A percentile compares a stretch with the other conserved stretches of the same genome.
These are phyloP conservation scores for Stenodema calcarata DNA, from an alignment of 2,888 invertebrate species.

Conservation along the genomic window DNA sequence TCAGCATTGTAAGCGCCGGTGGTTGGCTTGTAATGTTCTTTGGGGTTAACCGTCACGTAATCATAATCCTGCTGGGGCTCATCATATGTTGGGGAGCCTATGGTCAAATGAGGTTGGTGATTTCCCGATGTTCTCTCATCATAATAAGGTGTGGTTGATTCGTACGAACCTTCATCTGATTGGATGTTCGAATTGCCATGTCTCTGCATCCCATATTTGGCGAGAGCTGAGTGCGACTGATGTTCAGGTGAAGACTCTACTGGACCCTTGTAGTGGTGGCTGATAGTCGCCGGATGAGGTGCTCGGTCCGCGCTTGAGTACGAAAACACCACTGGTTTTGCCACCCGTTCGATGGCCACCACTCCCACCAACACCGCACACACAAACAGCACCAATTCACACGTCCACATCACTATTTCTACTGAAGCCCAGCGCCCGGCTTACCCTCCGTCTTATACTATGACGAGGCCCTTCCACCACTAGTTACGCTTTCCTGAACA, in stretches of 20 bases:
- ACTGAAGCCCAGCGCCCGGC: not conserved
- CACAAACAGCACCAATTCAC: not conserved
- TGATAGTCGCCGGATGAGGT: conserved; percentile 31
- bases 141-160: not conserved
- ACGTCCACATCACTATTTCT: not conserved
- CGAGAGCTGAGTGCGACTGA: not conserved
- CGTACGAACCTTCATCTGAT: not conserved
- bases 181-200: not conserved
- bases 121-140: not conserved
- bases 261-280: conserved; percentile 25
- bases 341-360: not conserved
- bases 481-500: conserved; percentile 44
- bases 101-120: not conserved
- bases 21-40: not conserved
- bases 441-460: not conserved
- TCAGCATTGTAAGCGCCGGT: not conserved
- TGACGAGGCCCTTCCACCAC: not conserved
- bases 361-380: not conserved
- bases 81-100: not conserved
- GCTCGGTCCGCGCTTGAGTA: conserved; percentile 13
- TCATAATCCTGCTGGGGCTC: not conserved
- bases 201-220: not conserved
- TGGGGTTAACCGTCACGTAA: not conserved
- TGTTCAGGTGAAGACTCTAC: not conserved
- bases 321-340: conserved; percentile 30